A percentile compares a stretch with the other conserved stretches of the same genome.
Conservation (phyloP, 2,113 vertebrate species). For the Excalfactoria chinensis region DNA sequence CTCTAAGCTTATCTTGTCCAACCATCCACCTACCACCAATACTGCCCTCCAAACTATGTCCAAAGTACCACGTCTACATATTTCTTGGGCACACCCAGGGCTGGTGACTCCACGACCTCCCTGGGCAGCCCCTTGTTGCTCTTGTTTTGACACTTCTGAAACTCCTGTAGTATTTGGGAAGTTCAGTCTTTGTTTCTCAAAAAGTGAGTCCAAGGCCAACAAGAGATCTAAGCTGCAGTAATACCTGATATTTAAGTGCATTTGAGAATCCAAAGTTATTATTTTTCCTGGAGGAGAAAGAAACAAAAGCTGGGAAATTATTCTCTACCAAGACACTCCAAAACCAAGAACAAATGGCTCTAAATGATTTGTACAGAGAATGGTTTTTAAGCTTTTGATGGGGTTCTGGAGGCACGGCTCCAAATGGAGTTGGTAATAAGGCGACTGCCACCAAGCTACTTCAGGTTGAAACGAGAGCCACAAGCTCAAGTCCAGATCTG, state of each 20-base stretch:
- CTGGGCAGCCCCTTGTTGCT: too few relatives aligned
- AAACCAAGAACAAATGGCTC: background rate
- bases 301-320: background rate
- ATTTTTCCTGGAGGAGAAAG: background rate
- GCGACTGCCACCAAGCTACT: background rate
- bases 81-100: too few relatives aligned
- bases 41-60: too few relatives aligned
- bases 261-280: background rate
- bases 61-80: too few relatives aligned
- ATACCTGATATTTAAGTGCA: background rate
- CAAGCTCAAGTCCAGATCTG: background rate
- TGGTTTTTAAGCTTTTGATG: background rate
- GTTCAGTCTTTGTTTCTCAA: background rate
- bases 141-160: background rate
- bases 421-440: background rate
- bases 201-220: background rate
- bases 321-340: background rate
- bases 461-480: conserved; percentile 4
- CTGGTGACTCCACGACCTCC: too few relatives aligned
- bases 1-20: too few relatives aligned
- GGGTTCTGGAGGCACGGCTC: background rate
- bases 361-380: background rate
- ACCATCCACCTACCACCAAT: too few relatives aligned
- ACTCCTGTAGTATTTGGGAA: background rate
- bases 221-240: background rate